Conservation (phyloP, 2,888 invertebrate species). For the Lathronympha strigana region DNA sequence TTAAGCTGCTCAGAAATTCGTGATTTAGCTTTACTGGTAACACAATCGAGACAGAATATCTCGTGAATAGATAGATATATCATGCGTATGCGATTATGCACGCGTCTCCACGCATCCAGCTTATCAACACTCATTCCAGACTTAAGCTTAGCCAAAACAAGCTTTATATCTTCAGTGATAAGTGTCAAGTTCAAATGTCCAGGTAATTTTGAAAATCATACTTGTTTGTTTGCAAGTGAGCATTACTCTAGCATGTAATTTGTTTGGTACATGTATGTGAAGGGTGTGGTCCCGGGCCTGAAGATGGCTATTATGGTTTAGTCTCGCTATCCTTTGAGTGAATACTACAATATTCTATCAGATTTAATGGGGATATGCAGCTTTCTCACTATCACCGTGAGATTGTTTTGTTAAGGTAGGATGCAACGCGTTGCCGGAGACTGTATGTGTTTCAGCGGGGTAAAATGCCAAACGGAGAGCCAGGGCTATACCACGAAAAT, state of each 20-base stretch:
- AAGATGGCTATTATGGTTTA: conserved; percentile 22
- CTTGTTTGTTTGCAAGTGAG: conserved; percentile 38
- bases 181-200: background rate
- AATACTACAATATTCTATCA: conserved; percentile 16
- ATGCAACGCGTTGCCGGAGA: too few relatives aligned
- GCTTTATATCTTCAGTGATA: background rate
- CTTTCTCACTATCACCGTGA: background rate
- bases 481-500: too few relatives aligned
- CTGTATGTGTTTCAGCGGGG: too few relatives aligned
- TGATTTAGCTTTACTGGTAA: background rate
- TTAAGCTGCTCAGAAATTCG: too few relatives aligned
- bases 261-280: conserved; percentile 24
- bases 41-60: background rate
- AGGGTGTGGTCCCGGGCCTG: conserved; percentile 27
- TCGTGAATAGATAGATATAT: conserved; percentile 18
- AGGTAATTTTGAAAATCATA: conserved; percentile 5
- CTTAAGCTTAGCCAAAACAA: background rate
- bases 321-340: conserved; percentile 12
- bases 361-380: conserved; percentile 4
- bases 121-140: background rate
- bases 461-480: too few relatives aligned
- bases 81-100: conserved; percentile 58
- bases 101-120: conserved; percentile 48
- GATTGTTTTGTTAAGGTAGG: background rate
- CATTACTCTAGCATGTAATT: conserved; percentile 31